Percentiles rank a stretch among this genome's conserved stretches.
These are phyloP conservation scores for Sinopyrophorus schimmeli DNA, from an alignment of 2,888 invertebrate species.

Conservation along the genomic window DNA sequence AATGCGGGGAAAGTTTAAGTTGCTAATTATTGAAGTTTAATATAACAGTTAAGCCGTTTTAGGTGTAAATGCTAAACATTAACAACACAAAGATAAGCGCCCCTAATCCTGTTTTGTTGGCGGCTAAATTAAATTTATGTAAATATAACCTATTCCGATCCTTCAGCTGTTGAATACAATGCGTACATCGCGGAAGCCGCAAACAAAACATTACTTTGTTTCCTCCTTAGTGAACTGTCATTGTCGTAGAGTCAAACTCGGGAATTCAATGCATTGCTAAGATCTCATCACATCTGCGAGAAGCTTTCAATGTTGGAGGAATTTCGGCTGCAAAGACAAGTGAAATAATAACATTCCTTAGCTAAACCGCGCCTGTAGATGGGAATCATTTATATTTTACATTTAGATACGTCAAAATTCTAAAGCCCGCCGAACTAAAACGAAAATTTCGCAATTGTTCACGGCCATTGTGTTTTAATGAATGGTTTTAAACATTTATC, in stretches of 20 bases:
- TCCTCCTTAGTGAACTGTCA: slow-evolving; percentile 35
- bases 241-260: slow-evolving; percentile 35
- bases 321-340: slow-evolving; percentile 39
- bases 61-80: slow-evolving; percentile 30
- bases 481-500: slow-evolving; percentile 20
- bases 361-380: slow-evolving; percentile 36
- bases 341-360: slow-evolving; percentile 40
- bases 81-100: slow-evolving; percentile 28
- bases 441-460: slow-evolving; percentile 26
- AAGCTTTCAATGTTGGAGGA: slow-evolving; percentile 31
- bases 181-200: slow-evolving; percentile 32
- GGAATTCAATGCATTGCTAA: slow-evolving; percentile 37
- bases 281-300: slow-evolving; percentile 33
- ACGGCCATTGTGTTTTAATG: slow-evolving; percentile 22
- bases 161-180: slow-evolving; percentile 30
- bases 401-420: slow-evolving; percentile 31
- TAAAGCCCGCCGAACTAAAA: slow-evolving; percentile 23
- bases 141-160: slow-evolving; percentile 35
- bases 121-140: slow-evolving; percentile 38
- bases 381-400: slow-evolving; percentile 40
- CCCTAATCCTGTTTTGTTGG: slow-evolving; percentile 27
- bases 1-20: background rate
- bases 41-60: slow-evolving; percentile 21
- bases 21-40: slow-evolving; percentile 21
- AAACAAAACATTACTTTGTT: slow-evolving; percentile 34